Evolutionary conservation across 2,888 invertebrate species (phyloP).

Genomic region (Craniophora ligustri): DNA sequence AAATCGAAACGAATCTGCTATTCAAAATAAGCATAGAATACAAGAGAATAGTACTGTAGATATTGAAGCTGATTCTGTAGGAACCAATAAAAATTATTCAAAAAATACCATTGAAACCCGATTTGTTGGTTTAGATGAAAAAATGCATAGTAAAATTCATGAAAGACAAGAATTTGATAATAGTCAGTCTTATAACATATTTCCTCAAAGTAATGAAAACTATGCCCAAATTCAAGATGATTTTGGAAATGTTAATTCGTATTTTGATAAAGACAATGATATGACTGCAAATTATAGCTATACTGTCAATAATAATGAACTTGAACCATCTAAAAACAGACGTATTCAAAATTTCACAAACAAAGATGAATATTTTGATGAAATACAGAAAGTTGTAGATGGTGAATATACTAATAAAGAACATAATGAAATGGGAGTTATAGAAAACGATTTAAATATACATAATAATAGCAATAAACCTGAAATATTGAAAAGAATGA

Average conservation of each 20-base stretch:
- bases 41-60: not conserved
- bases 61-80: not conserved
- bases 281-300: not conserved
- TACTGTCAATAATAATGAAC: not conserved
- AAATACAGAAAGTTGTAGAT: constrained; percentile 16
- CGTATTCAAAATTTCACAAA: not conserved
- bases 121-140: not conserved
- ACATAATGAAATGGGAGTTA: not conserved
- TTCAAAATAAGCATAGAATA: not conserved
- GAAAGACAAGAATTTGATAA: not conserved
- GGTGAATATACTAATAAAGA: not conserved
- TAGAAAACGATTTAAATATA: not conserved
- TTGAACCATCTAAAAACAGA: not conserved
- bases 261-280: not conserved
- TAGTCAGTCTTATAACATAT: constrained; percentile 12
- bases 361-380: constrained; percentile 29
- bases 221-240: constrained; percentile 5
- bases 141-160: not conserved
- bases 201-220: constrained; percentile 2
- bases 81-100: not conserved
- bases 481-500: not conserved
- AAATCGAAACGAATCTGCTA: not conserved
- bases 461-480: not conserved
- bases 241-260: not conserved
- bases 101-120: not conserved